Conservation (phyloP, 2,113 vertebrate species). For the Phylloscopus trochilus region DNA sequence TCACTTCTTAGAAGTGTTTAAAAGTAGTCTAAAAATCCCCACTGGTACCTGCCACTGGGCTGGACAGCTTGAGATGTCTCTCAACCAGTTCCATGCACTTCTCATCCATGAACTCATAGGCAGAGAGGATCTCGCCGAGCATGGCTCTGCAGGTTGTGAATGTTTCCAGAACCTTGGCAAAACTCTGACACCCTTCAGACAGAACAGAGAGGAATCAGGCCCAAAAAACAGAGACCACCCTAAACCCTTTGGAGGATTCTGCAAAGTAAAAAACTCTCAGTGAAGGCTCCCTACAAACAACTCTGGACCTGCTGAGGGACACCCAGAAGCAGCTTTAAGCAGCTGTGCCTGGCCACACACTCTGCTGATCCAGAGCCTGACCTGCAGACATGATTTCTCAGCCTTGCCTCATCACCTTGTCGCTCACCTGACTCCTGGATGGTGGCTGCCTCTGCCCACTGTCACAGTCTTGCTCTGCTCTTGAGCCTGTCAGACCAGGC, state of each 20-base stretch:
- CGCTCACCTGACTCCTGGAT: background rate
- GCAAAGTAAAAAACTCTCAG: background rate
- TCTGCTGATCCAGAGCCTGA: background rate
- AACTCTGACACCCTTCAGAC: slow-evolving; percentile 84
- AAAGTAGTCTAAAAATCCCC: background rate
- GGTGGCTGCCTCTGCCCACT: background rate
- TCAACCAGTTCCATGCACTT: slow-evolving; percentile 87
- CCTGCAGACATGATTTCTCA: background rate
- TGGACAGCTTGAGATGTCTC: slow-evolving; percentile 81
- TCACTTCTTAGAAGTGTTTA: background rate
- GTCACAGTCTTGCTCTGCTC: background rate
- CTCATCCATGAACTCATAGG: slow-evolving; percentile 91
- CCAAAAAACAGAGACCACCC: rapidly evolving
- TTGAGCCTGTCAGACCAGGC: background rate
- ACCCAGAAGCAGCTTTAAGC: background rate
- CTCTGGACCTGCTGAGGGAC: background rate
- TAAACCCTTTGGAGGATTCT: background rate
- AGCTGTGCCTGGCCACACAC: background rate
- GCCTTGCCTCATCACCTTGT: background rate
- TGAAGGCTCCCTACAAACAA: background rate
- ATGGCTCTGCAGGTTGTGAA: slow-evolving; percentile 83
- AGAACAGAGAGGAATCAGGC: background rate
- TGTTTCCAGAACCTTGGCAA: slow-evolving; percentile 82
- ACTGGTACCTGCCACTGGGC: slow-evolving; percentile 83
- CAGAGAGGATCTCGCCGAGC: slow-evolving; percentile 94